Percentiles rank a stretch among this genome's conserved stretches.
Evolutionary conservation across 2,888 invertebrate species (phyloP).

Genomic region (Microplitis manilae): DNA sequence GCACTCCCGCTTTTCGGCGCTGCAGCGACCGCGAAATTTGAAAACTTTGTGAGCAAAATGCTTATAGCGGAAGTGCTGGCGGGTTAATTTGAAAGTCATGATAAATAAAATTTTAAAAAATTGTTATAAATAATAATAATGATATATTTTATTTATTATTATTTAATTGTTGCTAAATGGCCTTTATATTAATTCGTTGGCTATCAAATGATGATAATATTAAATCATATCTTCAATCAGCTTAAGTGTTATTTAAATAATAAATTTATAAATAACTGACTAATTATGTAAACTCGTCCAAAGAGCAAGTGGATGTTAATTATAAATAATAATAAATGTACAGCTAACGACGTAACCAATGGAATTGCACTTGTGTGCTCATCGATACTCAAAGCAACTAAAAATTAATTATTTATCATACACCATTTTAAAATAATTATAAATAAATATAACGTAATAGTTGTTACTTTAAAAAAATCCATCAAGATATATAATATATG

Average conservation of each 20-base stretch:
- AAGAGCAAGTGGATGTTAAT: background rate
- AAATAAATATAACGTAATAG: slow-evolving; percentile 16
- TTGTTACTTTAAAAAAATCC: slow-evolving; percentile 34
- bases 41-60: too few relatives aligned
- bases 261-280: slow-evolving; percentile 8
- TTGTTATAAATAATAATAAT: background rate
- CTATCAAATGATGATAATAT: background rate
- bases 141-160: background rate
- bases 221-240: slow-evolving; percentile 11
- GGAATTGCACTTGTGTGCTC: slow-evolving; percentile 39
- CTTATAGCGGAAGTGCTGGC: too few relatives aligned
- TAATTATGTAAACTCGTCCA: background rate
- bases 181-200: background rate
- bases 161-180: slow-evolving; percentile 7
- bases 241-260: slow-evolving; percentile 16
- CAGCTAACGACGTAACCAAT: slow-evolving; percentile 30
- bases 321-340: slow-evolving; percentile 37
- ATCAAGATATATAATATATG: background rate
- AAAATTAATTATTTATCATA: slow-evolving; percentile 16
- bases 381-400: slow-evolving; percentile 24
- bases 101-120: background rate
- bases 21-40: too few relatives aligned
- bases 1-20: too few relatives aligned
- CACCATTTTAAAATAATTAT: slow-evolving; percentile 21
- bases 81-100: too few relatives aligned